Conservation (phyloP, 2,888 invertebrate genomes). For the Baccha elongata region DNA sequence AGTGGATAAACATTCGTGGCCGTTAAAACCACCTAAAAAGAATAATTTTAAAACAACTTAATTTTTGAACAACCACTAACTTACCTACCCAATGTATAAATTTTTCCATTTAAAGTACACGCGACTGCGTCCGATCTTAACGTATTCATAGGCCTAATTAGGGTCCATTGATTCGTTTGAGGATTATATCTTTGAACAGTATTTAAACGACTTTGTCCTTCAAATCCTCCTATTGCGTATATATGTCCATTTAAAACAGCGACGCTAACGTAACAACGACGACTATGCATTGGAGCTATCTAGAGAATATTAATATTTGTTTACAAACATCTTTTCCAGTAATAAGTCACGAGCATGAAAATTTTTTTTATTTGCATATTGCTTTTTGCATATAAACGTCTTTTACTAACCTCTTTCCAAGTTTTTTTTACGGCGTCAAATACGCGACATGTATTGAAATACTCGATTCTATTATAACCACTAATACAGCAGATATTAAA, state of each 20-base stretch:
- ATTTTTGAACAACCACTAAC: background rate
- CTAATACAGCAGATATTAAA: slow-evolving; percentile 94
- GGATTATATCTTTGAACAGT: slow-evolving; percentile 94
- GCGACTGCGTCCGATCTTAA: slow-evolving; percentile 96
- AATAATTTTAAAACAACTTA: background rate
- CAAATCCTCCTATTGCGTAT: slow-evolving; percentile 95
- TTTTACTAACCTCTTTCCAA: slow-evolving; percentile 88
- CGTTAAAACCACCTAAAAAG: slow-evolving; percentile 94
- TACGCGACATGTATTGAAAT: slow-evolving; percentile 93
- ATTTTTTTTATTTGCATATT: too few relatives aligned
- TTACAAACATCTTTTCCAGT: background rate
- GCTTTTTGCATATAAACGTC: too few relatives aligned
- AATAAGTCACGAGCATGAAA: background rate
- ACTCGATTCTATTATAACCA: slow-evolving; percentile 92
- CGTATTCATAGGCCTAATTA: slow-evolving; percentile 93
- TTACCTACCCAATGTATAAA: slow-evolving; percentile 80
- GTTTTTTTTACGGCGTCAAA: slow-evolving; percentile 92
- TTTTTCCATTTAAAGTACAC: slow-evolving; percentile 89
- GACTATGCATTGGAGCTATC: slow-evolving; percentile 94
- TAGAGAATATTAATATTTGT: slow-evolving; percentile 73
- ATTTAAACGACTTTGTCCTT: slow-evolving; percentile 92
- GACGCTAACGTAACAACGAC: slow-evolving; percentile 93
- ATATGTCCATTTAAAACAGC: slow-evolving; percentile 89
- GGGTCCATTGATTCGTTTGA: slow-evolving; percentile 93
- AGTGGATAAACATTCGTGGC: slow-evolving; percentile 93